Percentiles rank a stretch among this genome's conserved stretches.
Conservation (phyloP, 2,113 vertebrate species). For the Myiagra hebetior region DNA sequence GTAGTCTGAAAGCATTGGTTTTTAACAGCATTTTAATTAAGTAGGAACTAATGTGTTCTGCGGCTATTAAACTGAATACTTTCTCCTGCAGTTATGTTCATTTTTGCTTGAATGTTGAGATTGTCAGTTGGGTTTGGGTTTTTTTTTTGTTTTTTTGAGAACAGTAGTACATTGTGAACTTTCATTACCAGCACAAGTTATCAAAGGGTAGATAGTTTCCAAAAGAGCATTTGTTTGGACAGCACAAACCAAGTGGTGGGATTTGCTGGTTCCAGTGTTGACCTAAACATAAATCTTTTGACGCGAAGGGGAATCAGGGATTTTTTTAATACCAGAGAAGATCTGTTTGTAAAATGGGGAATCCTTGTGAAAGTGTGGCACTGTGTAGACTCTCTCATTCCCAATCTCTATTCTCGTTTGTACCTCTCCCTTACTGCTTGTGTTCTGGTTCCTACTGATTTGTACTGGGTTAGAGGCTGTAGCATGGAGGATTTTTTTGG, state of each 20-base stretch:
- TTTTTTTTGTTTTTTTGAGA: not conserved
- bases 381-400: not conserved
- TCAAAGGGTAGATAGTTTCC: not conserved
- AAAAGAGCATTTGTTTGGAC: not conserved
- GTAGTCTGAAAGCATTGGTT: not conserved
- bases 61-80: fast-evolving
- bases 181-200: not conserved
- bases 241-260: not conserved
- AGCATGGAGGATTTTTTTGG: not conserved
- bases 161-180: not conserved
- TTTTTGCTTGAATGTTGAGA: not conserved
- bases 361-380: not conserved
- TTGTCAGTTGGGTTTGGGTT: not conserved
- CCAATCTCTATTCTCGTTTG: fast-evolving
- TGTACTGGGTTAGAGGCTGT: not conserved
- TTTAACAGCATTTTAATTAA: not conserved
- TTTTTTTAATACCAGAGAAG: not conserved
- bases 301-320: not conserved
- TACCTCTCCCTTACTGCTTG: not conserved
- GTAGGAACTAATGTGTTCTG: not conserved
- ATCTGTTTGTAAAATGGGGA: not conserved
- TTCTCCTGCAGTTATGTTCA: not conserved
- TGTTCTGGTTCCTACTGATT: not conserved
- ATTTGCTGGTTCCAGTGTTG: not conserved
- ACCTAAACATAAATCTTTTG: not conserved